Percentiles rank a stretch among this genome's conserved stretches.
These are phyloP conservation scores for Pipa parva DNA, from an alignment of 2,113 vertebrate genomes.

Conservation along the genomic window DNA sequence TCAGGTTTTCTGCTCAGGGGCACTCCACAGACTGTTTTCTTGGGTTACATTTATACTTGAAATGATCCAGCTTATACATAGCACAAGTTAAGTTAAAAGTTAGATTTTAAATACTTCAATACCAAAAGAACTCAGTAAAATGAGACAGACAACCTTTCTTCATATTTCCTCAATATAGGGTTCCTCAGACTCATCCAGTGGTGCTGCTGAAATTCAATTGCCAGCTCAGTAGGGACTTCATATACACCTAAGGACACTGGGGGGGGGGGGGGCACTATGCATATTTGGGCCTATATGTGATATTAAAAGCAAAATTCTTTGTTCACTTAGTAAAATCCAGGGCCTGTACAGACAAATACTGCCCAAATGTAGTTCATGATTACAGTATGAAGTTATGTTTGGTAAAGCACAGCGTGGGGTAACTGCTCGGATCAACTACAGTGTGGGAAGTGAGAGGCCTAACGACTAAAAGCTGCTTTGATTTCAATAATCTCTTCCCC, in stretches of 20 bases:
- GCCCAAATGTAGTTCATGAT: constrained; percentile 10
- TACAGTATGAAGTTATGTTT: constrained; percentile 33
- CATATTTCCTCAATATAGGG: too few species aligned
- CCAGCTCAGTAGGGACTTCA: constrained; percentile 19
- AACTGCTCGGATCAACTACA: constrained; percentile 9
- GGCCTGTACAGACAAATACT: constrained; percentile 13
- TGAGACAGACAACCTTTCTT: too few species aligned
- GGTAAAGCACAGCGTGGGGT: background rate
- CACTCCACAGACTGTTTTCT: too few species aligned
- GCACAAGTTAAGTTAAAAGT: too few species aligned
- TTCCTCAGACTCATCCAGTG: constrained; percentile 26
- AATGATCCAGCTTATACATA: too few species aligned
- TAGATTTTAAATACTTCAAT: too few species aligned
- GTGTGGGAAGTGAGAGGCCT: background rate
- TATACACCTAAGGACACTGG: background rate
- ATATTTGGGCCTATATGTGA: constrained; percentile 20
- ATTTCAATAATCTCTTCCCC: background rate
- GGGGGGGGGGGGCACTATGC: constrained; percentile 11
- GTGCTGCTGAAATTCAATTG: constrained; percentile 33
- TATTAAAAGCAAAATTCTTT: background rate
- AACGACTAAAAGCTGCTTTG: background rate
- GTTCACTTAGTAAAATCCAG: background rate
- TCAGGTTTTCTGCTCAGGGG: too few species aligned
- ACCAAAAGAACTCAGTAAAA: too few species aligned
- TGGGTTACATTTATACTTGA: too few species aligned